These are phyloP conservation scores for Tigriopus californicus DNA, from an alignment of 2,888 invertebrate species.

Conservation along the genomic window DNA sequence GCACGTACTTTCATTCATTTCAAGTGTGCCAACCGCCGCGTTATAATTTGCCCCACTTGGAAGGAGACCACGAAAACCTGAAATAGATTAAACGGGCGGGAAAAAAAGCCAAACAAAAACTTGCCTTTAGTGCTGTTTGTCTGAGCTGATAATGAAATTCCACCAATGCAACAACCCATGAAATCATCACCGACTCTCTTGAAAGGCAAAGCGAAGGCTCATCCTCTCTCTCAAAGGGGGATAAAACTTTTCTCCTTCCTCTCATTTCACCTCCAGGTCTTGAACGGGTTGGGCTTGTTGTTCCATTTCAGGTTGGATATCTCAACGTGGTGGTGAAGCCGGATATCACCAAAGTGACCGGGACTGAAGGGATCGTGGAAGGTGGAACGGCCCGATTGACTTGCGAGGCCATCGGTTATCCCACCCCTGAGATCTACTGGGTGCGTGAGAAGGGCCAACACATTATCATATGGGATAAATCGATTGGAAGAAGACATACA, in stretches of 20 bases:
- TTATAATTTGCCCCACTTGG: no score
- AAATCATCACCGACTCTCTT: background rate
- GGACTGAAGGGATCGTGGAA: constrained; percentile 69
- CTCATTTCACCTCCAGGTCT: background rate
- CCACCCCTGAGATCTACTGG: constrained; percentile 60
- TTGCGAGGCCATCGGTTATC: constrained; percentile 54
- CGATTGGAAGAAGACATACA: background rate
- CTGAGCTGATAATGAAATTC: no score
- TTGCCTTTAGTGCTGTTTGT: no score
- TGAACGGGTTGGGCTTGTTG: background rate
- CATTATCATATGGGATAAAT: constrained; percentile 38
- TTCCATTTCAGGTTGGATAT: constrained; percentile 46
- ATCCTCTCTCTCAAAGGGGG: background rate
- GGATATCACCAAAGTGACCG: constrained; percentile 49
- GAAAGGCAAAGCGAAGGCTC: background rate
- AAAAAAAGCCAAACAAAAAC: no score
- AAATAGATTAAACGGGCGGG: no score
- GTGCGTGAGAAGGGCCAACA: constrained; percentile 60
- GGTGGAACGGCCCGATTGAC: constrained; percentile 40
- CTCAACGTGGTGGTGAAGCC: constrained; percentile 74
- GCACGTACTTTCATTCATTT: no score
- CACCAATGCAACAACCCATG: no score
- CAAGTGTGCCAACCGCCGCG: no score
- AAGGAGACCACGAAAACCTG: no score
- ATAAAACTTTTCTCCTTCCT: background rate